These are phyloP conservation scores for Hypothenemus hampei DNA, from an alignment of 1,140 invertebrate species.

Conservation along the genomic window DNA sequence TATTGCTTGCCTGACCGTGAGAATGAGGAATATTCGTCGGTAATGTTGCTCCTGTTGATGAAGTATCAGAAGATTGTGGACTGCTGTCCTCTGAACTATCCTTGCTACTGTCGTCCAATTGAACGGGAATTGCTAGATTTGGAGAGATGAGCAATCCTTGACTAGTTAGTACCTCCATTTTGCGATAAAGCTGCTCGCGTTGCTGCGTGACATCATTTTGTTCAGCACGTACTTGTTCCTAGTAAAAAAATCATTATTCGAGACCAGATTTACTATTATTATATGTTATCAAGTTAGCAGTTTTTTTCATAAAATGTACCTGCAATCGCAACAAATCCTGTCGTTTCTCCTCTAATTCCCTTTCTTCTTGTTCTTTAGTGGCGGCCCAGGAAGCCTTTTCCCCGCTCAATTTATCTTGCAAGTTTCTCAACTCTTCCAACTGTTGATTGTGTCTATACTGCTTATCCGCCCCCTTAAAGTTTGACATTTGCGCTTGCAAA, in stretches of 20 bases:
- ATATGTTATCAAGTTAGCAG: background rate
- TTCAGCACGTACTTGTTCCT: constrained; percentile 65
- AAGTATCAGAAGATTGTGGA: constrained; percentile 40
- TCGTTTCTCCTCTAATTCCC: constrained; percentile 62
- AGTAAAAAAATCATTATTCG: constrained; percentile 5
- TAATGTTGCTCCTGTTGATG: constrained; percentile 45
- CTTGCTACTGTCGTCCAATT: constrained; percentile 42
- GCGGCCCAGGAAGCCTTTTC: constrained; percentile 74
- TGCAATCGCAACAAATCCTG: constrained; percentile 54
- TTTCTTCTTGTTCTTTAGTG: constrained; percentile 57
- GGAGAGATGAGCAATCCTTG: constrained; percentile 63
- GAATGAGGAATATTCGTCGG: constrained; percentile 34
- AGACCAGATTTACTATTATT: background rate
- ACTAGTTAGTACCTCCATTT: constrained; percentile 70
- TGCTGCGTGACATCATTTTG: constrained; percentile 81
- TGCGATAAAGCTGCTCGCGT: constrained; percentile 77
- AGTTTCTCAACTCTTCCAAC: constrained; percentile 65
- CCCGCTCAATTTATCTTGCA: constrained; percentile 70
- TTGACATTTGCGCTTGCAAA: constrained; percentile 60
- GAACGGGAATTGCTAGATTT: constrained; percentile 43
- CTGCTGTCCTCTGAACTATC: constrained; percentile 44
- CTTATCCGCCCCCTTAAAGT: constrained; percentile 51
- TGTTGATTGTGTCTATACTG: constrained; percentile 66
- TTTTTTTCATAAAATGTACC: constrained; percentile 38
- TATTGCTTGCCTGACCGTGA: constrained; percentile 33